Evolutionary conservation across 2,888 invertebrate genomes (phyloP).

Genomic region (Microctonus hyperodae): DNA sequence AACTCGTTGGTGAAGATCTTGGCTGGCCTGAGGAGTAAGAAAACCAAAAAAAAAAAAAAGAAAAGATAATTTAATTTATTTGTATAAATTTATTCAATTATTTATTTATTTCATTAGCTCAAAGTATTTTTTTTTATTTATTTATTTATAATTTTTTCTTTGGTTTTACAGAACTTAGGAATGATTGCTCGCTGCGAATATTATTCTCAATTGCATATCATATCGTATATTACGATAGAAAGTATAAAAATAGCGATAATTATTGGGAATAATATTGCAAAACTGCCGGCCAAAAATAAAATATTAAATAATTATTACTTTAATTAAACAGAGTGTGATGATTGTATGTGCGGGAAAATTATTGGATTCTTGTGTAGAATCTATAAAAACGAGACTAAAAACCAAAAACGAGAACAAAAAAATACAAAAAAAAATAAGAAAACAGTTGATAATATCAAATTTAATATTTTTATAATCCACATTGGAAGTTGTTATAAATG

Average conservation of each 20-base stretch:
- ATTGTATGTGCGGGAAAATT: slow-evolving; percentile 23
- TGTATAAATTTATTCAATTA: not conserved
- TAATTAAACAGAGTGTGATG: not conserved
- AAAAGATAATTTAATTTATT: slow-evolving; percentile 29
- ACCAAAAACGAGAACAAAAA: slow-evolving; percentile 19
- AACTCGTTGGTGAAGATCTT: slow-evolving; percentile 89
- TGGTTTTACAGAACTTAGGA: not conserved
- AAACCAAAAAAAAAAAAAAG: not conserved
- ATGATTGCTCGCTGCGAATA: slow-evolving; percentile 6
- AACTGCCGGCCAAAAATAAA: slow-evolving; percentile 1
- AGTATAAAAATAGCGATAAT: too few relatives aligned
- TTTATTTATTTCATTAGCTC: slow-evolving; percentile 26
- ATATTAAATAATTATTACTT: slow-evolving; percentile 10
- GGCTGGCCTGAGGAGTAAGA: slow-evolving; percentile 90
- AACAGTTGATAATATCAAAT: slow-evolving; percentile 52
- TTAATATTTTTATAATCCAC: slow-evolving; percentile 68
- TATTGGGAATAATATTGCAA: not conserved
- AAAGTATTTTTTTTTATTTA: slow-evolving; percentile 6
- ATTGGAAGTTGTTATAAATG: slow-evolving; percentile 66
- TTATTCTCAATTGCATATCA: not conserved
- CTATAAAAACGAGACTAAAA: slow-evolving; percentile 4
- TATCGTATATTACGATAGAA: slow-evolving; percentile 20
- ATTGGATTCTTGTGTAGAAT: slow-evolving; percentile 49
- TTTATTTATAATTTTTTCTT: not conserved
- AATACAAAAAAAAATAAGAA: not conserved